Conservation (phyloP, 2,888 invertebrate genomes). For the Neoascia interrupta region DNA sequence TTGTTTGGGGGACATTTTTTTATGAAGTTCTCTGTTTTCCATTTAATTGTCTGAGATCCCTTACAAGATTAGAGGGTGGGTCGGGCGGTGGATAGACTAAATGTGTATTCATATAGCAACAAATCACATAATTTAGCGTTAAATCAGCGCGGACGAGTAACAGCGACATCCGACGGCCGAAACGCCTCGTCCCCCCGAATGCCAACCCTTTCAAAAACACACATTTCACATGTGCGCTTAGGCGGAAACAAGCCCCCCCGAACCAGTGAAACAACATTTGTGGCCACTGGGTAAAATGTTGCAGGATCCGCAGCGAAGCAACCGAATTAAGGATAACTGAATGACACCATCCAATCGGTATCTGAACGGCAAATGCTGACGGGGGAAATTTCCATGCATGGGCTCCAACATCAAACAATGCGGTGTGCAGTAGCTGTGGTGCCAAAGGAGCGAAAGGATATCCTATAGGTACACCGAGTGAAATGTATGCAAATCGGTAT, state of each 20-base stretch:
- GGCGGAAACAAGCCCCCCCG: conserved; percentile 61
- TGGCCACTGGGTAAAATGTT: conserved; percentile 69
- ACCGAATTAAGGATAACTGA: conserved; percentile 70
- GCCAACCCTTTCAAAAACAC: conserved; percentile 65
- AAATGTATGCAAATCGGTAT: conserved; percentile 69
- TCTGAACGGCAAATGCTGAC: conserved; percentile 60
- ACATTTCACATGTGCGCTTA: conserved; percentile 67
- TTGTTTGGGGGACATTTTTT: conserved; percentile 48
- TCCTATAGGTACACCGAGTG: conserved; percentile 34
- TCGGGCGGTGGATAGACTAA: neutral
- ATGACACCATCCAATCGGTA: conserved; percentile 66
- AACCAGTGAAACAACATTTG: conserved; percentile 65
- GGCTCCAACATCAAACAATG: conserved; percentile 57
- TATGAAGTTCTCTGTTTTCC: conserved; percentile 12
- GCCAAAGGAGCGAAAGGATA: conserved; percentile 49
- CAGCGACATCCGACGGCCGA: neutral
- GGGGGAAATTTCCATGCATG: conserved; percentile 56
- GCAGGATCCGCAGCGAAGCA: conserved; percentile 69
- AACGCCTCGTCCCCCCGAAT: too few relatives aligned
- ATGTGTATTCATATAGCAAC: conserved; percentile 54
- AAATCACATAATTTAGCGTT: conserved; percentile 68
- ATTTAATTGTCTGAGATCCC: conserved; percentile 56
- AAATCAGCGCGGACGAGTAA: conserved; percentile 51
- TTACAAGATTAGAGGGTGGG: conserved; percentile 25
- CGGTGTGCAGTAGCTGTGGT: too few relatives aligned